These are phyloP conservation scores for Antedon bifida DNA, from an alignment of 35 echinoderm and acorn worm species.

Conservation along the genomic window DNA sequence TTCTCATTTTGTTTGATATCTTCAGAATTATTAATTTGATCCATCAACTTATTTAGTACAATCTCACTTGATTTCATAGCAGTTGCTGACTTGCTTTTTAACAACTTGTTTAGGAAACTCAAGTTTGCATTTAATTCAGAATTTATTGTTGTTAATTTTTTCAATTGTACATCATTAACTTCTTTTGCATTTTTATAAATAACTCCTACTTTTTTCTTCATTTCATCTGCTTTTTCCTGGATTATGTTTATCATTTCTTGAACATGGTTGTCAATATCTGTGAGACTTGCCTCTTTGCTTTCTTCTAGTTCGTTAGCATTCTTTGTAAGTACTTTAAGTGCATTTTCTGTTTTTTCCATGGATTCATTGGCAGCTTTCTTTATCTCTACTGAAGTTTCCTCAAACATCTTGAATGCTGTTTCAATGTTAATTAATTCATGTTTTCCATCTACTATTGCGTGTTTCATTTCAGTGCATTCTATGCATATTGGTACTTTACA, in stretches of 20 bases:
- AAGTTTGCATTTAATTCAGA: background rate
- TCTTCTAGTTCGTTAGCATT: background rate
- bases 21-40: no score
- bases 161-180: background rate
- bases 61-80: background rate
- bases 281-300: background rate
- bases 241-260: background rate
- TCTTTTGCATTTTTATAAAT: background rate
- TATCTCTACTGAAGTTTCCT: background rate
- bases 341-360: background rate
- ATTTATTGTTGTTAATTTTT: background rate
- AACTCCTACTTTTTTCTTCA: background rate
- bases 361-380: background rate
- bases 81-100: background rate
- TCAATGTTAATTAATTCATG: background rate
- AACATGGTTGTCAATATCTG: background rate
- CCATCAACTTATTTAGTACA: no score
- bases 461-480: background rate
- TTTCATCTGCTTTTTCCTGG: background rate
- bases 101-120: background rate
- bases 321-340: background rate
- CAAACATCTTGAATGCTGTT: background rate
- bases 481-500: background rate
- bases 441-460: background rate
- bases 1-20: no score